A percentile compares a stretch with the other conserved stretches of the same genome.
phyloP scores from a whole-genome alignment of 1,140 invertebrate genomes.

The Hylaeus volcanicus region DNA sequence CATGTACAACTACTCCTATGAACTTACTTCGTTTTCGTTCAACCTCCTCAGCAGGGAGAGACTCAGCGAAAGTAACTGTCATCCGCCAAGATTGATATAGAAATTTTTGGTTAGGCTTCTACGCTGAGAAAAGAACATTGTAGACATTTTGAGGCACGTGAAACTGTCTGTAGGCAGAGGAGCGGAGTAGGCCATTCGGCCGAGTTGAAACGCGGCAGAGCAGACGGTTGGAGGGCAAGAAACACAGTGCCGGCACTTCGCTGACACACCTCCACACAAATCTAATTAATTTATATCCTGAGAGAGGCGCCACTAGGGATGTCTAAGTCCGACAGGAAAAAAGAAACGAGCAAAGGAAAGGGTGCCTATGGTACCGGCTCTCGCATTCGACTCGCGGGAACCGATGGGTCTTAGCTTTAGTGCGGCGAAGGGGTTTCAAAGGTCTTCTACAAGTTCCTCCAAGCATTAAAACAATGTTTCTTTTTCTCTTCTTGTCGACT shows the following conservation, averaged over 20 bases:
- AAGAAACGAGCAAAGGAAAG: slow-evolving; percentile 28
- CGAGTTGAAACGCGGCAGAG: slow-evolving; percentile 49
- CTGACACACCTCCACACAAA: slow-evolving; percentile 78
- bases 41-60: too few relatives aligned
- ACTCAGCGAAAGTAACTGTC: too few relatives aligned
- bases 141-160: slow-evolving; percentile 2
- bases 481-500: neutral
- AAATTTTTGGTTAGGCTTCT: too few relatives aligned
- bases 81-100: too few relatives aligned
- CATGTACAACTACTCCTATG: too few relatives aligned
- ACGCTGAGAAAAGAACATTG: too few relatives aligned
- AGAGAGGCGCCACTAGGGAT: slow-evolving; percentile 74
- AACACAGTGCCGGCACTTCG: slow-evolving; percentile 69
- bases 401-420: neutral
- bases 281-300: slow-evolving; percentile 80
- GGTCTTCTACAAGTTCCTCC: neutral
- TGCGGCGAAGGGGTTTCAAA: neutral
- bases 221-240: slow-evolving; percentile 58
- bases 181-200: slow-evolving; percentile 43
- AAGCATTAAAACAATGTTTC: neutral
- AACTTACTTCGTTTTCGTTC: too few relatives aligned
- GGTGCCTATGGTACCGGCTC: slow-evolving; percentile 5
- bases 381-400: slow-evolving; percentile 18
- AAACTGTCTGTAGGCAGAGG: slow-evolving; percentile 49
- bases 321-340: slow-evolving; percentile 34